Base-by-base conservation (phyloP, 2,888 invertebrate genomes). In the Hyalella azteca region DNA sequence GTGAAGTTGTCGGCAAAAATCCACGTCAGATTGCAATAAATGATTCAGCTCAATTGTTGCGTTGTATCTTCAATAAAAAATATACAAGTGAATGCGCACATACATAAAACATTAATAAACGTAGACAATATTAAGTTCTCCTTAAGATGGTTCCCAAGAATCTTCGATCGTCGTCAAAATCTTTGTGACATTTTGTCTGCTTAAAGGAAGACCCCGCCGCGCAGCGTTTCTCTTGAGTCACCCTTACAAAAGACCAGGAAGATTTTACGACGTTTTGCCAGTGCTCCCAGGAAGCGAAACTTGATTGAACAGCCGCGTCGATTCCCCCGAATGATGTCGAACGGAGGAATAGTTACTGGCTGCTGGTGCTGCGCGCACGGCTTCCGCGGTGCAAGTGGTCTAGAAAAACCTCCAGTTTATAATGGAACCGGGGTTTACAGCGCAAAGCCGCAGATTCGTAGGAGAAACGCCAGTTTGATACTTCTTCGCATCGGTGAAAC, bases 251-350 rank as follows among this genome's bases (percentile, higher is more conserved):
- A 66, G 66, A 66, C 36, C n/a, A 39, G 36, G 29, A 36, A 66
- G 66, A 66, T 66, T 66, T 66, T 66, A 66, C 66, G 66, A 66
- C 66, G 66, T 19, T 66, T 15, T 36, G 66, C 66, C 29, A n/a
- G 66, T 29, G 29, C 66, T 66, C 66, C 36, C 36, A 66, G 66
- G 66, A 66, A 66, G 39, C 66, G 36, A 66, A 66, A 66, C 66
- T 66, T 66, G 66, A 66, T 66, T 66, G 66, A 66, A 66, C 66
- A 66, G 66, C 66, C 66, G 39, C 66, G 66, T 66, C 66, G 66
- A 66, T 66, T 66, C 66, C 66, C 66, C 36, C 66, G 66, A 66
- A 66, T 66, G 66, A 66, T 66, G 66, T 66, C 36, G 66, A 29
- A 66, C 66, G 66, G 36, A 39, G 39, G 66, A 66, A 36, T 29